phyloP scores from a whole-genome alignment of 2,888 invertebrate genomes.

The Platycheirus albimanus region DNA sequence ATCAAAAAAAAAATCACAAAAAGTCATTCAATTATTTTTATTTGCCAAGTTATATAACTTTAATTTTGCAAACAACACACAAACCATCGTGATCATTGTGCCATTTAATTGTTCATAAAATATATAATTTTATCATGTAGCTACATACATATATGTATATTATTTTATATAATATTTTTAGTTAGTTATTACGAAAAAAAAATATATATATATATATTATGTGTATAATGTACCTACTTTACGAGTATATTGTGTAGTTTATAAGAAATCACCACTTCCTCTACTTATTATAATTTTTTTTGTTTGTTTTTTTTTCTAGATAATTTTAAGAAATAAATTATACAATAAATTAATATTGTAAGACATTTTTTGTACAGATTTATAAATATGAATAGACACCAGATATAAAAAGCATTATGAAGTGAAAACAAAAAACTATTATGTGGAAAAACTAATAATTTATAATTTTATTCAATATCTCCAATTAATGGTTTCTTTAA shows the following conservation, averaged over 20 bases:
- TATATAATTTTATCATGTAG: constrained; percentile 27
- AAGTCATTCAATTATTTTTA: background rate
- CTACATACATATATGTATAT: constrained; percentile 18
- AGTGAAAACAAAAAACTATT: constrained; percentile 58
- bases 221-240: constrained; percentile 29
- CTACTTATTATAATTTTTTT: constrained; percentile 20
- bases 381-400: constrained; percentile 42
- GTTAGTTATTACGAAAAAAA: constrained; percentile 5
- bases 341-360: constrained; percentile 56
- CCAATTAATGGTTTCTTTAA: background rate
- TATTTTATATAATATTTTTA: background rate
- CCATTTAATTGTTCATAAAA: constrained; percentile 73
- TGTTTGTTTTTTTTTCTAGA: constrained; percentile 42
- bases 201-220: too few relatives aligned
- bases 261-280: constrained; percentile 54
- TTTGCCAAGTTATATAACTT: constrained; percentile 4
- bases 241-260: constrained; percentile 46
- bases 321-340: constrained; percentile 57
- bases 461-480: constrained; percentile 1
- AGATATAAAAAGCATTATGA: constrained; percentile 26
- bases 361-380: constrained; percentile 75
- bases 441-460: constrained; percentile 49
- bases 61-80: constrained; percentile 3
- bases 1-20: constrained; percentile 4
- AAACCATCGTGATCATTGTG: constrained; percentile 70